phyloP scores from a whole-genome alignment of 2,797 vertebrate genomes.

The Hybognathus amarus region DNA sequence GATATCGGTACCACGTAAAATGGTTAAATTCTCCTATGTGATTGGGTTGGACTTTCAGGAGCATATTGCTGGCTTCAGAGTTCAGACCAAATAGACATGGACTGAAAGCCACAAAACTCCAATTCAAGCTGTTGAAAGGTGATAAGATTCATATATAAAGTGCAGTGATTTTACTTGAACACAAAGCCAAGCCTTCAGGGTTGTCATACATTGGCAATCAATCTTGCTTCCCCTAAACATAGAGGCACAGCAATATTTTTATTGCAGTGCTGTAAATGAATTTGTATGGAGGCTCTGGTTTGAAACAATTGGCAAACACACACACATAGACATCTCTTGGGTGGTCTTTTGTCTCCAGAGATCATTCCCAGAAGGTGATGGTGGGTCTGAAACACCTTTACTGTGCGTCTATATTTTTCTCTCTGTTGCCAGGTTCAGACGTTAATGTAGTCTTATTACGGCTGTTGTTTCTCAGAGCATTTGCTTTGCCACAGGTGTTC shows the following conservation, averaged over 20 bases:
- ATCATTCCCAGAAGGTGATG: constrained; percentile 20
- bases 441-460: constrained; percentile 65
- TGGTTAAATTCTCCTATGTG: background rate
- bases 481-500: constrained; percentile 70
- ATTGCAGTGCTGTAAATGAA: background rate
- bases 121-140: constrained; percentile 37
- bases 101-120: constrained; percentile 14
- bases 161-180: constrained; percentile 45
- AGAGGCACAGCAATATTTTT: constrained; percentile 4
- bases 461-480: constrained; percentile 59
- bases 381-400: constrained; percentile 44
- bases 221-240: constrained; percentile 2
- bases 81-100: background rate
- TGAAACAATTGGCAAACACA: background rate
- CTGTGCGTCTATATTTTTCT: constrained; percentile 42
- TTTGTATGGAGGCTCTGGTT: constrained; percentile 4
- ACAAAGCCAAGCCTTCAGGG: constrained; percentile 40
- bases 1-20: background rate
- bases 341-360: constrained; percentile 40
- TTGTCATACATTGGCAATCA: constrained; percentile 8
- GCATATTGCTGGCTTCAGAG: background rate
- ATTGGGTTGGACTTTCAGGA: background rate
- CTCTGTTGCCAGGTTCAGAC: constrained; percentile 51
- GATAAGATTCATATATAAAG: constrained; percentile 57
- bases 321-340: constrained; percentile 15